Evolutionary conservation across 2,797 vertebrate species (phyloP), one percentile per base, ranked within the genome.

Genomic region (Sebastes cheni): DNA sequence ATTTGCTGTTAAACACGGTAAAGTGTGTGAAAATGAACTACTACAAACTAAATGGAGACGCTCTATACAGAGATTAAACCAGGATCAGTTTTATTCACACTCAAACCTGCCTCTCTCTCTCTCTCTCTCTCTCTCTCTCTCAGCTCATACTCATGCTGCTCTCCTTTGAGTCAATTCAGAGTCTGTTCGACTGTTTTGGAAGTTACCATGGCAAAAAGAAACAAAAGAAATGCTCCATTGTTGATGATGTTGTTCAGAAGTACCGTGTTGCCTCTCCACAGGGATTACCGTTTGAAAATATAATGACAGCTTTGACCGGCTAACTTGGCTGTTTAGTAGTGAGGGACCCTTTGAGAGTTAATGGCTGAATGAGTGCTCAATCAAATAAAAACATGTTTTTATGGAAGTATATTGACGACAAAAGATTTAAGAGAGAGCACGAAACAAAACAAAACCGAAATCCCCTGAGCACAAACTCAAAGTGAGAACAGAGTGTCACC

Each of bases 141-240:
- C 34, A 4, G 10, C 65, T 42, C 56, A 75, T 85, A 85, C 70
- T 77, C 73, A 82, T 81, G 72, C 86, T 75, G 69, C 69, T 75
- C 74, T 71, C 52, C 18, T 30, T 64, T 75, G 39, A 34, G 62
- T 81, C 81, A 46, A 27, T 75, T 86, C 79, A 75, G 58, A n/a
- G 36, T 58, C 60, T 60, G 16, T 55, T 66, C 14, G 25, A 36
- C 68, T 36, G 58, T 72, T 78, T 71, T 29, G 30, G 16, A 79
- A 34, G 82, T 82, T 79, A 20, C 82, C 81, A 75, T 64, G 55
- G 77, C 20, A n/a, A 67, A 65, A 32, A 7, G 36, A 16, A 52
- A 52, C 2, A n/a, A 52, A 50, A 50, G 65, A 79, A 79, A 56
- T 32, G 18, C 50, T 68, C 67, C 34, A 64, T 52, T 65, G 64